Evolutionary conservation across 2,113 vertebrate genomes (phyloP).

Genomic region (Plectropomus leopardus): DNA sequence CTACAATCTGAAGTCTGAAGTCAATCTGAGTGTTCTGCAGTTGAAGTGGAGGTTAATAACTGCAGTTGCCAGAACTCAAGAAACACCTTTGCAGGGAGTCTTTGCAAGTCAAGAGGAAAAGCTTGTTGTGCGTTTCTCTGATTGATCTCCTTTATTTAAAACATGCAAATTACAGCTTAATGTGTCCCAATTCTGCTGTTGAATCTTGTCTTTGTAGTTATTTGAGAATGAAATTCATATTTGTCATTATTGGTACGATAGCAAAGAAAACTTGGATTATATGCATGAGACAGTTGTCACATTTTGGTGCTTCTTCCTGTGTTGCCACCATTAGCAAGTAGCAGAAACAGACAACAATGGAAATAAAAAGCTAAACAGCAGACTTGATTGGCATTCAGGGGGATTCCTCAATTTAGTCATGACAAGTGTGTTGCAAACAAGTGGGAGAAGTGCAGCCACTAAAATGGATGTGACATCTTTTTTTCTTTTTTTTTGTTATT

Average conservation of each 20-base stretch:
- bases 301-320: neutral
- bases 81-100: neutral
- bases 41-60: conserved; percentile 44
- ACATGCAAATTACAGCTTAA: neutral
- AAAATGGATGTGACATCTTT: conserved; percentile 46
- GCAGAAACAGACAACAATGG: neutral
- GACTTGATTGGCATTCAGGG: conserved; percentile 30
- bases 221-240: conserved; percentile 9
- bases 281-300: conserved; percentile 8
- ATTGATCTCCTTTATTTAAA: conserved; percentile 12
- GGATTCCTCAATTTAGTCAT: conserved; percentile 44
- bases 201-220: neutral
- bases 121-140: neutral
- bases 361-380: conserved; percentile 3
- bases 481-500: conserved; percentile 17
- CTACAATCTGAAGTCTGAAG: conserved; percentile 5
- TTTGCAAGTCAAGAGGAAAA: neutral
- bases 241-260: neutral
- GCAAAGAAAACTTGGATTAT: neutral
- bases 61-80: neutral
- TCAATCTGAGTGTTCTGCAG: conserved; percentile 2
- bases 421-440: conserved; percentile 40
- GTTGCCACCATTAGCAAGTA: neutral
- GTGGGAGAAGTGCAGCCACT: conserved; percentile 15
- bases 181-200: neutral